Evolutionary conservation across 2,797 vertebrate genomes (phyloP).

Genomic region (Anas bernieri): DNA sequence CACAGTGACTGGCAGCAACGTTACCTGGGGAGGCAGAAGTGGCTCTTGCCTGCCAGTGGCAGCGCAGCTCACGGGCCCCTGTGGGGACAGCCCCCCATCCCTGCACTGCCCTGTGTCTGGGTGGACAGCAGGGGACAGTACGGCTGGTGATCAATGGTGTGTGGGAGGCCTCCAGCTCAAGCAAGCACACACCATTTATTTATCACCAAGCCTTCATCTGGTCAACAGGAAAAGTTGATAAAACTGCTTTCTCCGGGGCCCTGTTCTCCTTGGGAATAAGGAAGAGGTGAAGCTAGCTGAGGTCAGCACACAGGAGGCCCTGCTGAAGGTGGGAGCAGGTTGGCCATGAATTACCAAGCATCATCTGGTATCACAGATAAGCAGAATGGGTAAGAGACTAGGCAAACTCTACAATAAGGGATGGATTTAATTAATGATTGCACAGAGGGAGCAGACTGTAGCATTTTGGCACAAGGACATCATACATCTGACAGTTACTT

Average conservation of each 20-base stretch:
- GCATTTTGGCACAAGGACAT: constrained; percentile 53
- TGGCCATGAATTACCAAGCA: constrained; percentile 66
- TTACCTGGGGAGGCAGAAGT: background rate
- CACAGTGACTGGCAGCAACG: background rate
- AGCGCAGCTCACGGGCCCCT: accelerated
- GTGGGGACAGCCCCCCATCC: background rate
- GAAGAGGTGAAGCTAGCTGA: constrained; percentile 60
- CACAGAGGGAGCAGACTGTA: constrained; percentile 60
- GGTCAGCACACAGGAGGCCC: constrained; percentile 52
- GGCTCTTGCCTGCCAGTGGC: background rate
- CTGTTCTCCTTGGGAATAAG: constrained; percentile 46
- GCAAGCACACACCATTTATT: constrained; percentile 23
- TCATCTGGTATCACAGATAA: constrained; percentile 67
- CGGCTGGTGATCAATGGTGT: background rate
- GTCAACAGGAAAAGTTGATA: constrained; percentile 57
- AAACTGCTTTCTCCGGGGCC: constrained; percentile 27
- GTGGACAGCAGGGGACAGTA: accelerated
- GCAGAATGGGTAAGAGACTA: constrained; percentile 52
- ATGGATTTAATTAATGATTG: constrained; percentile 70
- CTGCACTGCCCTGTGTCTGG: accelerated
- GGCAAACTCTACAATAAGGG: constrained; percentile 60
- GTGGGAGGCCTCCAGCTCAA: constrained; percentile 22
- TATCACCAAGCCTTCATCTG: constrained; percentile 46
- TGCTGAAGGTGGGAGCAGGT: constrained; percentile 45
- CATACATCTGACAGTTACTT: constrained; percentile 63